phyloP scores from a whole-genome alignment of 2,888 invertebrate species.

The Rotaria macrura region DNA sequence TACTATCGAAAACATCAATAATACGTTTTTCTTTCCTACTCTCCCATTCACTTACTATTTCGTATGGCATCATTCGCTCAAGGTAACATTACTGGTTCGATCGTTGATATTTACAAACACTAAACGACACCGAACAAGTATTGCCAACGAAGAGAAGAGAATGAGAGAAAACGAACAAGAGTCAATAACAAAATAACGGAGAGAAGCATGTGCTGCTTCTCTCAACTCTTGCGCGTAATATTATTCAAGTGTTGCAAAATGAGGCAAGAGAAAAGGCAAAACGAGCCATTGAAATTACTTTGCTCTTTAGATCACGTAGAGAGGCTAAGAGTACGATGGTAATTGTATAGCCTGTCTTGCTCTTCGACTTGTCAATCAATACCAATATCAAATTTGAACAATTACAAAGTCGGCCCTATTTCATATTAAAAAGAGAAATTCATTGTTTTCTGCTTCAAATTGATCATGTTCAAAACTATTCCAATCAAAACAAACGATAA shows the following conservation, averaged over 20 bases:
- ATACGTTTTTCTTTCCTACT: background rate
- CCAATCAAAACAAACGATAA: background rate
- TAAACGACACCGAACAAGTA: constrained; percentile 1
- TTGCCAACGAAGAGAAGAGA: background rate
- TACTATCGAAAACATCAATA: background rate
- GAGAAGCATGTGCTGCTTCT: background rate
- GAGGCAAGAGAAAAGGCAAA: background rate
- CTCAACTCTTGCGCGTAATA: background rate
- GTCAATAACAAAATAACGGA: constrained; percentile 8
- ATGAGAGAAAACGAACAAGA: background rate
- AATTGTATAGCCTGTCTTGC: background rate
- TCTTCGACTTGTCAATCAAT: background rate
- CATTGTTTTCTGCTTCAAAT: background rate
- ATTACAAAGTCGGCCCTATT: background rate
- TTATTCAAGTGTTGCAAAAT: constrained; percentile 3
- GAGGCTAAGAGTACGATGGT: background rate
- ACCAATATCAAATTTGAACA: background rate
- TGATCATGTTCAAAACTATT: background rate
- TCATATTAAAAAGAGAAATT: too few relatives aligned
- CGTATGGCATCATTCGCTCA: background rate
- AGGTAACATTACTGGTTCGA: background rate
- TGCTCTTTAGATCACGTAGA: constrained; percentile 3
- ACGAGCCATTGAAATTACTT: background rate
- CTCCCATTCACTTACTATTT: background rate
- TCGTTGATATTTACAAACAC: background rate